A percentile compares a stretch with the other conserved stretches of the same genome.
Evolutionary conservation across 2,113 vertebrate genomes (phyloP).

Genomic region (Otocyon megalotis): DNA sequence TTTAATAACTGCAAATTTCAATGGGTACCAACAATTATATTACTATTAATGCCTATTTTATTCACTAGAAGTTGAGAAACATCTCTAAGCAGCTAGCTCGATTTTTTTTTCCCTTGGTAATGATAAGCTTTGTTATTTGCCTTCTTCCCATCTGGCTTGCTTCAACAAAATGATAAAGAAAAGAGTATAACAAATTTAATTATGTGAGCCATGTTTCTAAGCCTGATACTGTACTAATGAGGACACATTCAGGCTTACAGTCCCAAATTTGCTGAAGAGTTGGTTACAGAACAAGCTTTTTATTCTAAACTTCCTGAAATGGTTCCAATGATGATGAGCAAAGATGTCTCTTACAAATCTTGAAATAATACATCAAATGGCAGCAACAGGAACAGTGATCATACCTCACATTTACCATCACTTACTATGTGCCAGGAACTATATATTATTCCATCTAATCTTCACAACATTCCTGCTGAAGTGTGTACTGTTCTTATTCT

Average conservation of each 20-base stretch:
- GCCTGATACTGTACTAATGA: background rate
- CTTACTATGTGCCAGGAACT: background rate
- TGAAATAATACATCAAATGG: background rate
- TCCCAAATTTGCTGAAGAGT: background rate
- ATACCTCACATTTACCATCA: background rate
- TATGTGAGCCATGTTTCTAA: background rate
- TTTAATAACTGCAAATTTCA: constrained; percentile 73
- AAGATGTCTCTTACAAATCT: background rate
- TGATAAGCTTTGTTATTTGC: constrained; percentile 68
- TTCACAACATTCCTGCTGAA: background rate
- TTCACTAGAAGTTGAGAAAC: constrained; percentile 70
- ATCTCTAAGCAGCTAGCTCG: constrained; percentile 58
- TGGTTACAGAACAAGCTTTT: constrained; percentile 29
- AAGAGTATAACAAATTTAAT: constrained; percentile 63
- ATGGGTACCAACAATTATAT: constrained; percentile 68
- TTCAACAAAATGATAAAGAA: constrained; percentile 53
- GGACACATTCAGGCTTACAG: background rate
- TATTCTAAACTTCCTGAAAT: constrained; percentile 35
- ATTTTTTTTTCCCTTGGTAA: constrained; percentile 40
- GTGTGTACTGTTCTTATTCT: background rate
- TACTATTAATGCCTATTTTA: constrained; percentile 72
- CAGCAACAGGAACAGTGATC: background rate
- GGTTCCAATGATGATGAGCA: background rate
- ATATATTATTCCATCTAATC: background rate
- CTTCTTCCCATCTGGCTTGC: constrained; percentile 29